Evolutionary conservation across 2,113 vertebrate genomes (phyloP).

Genomic region (Nerophis ophidion): DNA sequence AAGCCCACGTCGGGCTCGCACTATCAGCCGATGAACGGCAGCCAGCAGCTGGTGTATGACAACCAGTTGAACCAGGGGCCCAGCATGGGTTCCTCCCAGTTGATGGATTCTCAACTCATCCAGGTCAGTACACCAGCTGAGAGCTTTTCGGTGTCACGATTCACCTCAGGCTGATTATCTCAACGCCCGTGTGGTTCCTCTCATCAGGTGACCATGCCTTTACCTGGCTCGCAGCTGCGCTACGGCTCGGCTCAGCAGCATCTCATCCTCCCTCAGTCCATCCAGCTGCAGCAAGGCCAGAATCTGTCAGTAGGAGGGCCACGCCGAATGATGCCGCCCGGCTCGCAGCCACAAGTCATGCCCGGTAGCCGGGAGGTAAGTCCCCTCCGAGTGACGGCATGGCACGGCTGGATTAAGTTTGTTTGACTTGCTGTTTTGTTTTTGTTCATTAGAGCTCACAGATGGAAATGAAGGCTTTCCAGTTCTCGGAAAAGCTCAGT

Average conservation of each 20-base stretch:
- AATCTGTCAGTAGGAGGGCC: slow-evolving; percentile 89
- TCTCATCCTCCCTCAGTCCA: slow-evolving; percentile 92
- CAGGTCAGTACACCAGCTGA: slow-evolving; percentile 73
- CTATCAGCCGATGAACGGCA: slow-evolving; percentile 93
- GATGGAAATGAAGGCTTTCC: slow-evolving; percentile 97
- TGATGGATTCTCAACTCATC: slow-evolving; percentile 96
- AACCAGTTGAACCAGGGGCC: slow-evolving; percentile 85
- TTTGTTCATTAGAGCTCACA: slow-evolving; percentile 75
- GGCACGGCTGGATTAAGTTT: neutral
- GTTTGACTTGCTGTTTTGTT: neutral
- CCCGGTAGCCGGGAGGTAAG: slow-evolving; percentile 83
- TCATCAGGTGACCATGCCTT: slow-evolving; percentile 88
- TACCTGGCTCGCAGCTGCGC: slow-evolving; percentile 93
- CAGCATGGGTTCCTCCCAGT: slow-evolving; percentile 89
- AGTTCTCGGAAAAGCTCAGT: slow-evolving; percentile 90
- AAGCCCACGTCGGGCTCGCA: slow-evolving; percentile 90
- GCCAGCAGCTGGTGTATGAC: slow-evolving; percentile 90
- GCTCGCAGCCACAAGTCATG: slow-evolving; percentile 84
- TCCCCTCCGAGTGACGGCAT: neutral
- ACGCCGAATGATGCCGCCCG: slow-evolving; percentile 85
- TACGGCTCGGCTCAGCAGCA: slow-evolving; percentile 95
- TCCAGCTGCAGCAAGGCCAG: slow-evolving; percentile 94
- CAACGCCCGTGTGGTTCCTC: neutral
- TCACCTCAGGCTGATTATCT: neutral
- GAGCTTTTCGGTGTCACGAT: neutral